Evolutionary conservation across 1,140 invertebrate genomes (phyloP), one percentile per base, ranked within the genome.

Genomic region (Magallana gigas): DNA sequence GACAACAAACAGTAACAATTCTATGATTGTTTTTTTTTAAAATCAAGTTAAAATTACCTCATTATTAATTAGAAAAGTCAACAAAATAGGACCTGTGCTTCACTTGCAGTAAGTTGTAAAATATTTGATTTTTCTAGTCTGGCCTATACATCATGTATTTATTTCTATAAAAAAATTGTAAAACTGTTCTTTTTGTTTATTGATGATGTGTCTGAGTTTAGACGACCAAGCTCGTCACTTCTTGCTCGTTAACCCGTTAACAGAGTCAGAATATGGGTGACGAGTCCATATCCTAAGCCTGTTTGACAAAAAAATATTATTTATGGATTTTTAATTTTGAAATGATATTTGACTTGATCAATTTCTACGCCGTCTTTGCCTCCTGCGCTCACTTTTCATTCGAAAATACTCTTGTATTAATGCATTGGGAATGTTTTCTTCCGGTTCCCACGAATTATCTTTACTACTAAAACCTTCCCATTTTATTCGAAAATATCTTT

Each of bases 371-470:
- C 57, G 16, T 59, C 58, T 84, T 59, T 84, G 83, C 18, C 83
- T 84, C 9, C 36, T 56, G 2, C 18, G 56, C 58, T 16, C 18
- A 36, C 56, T 59, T 59, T 64, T 85, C 16, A 36, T 18, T 48
- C 29, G 59, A 57, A 62, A 60, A 58, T 76, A 85, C 76, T 80
- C 64, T 62, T 85, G 58, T 36, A 60, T 11, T 29, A 85, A n/a
- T 8, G 60, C 84, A 62, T 64, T 58, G 5, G 84, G 84, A 29
- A 85, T 85, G 48, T 80, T 85, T 71, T 57, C 68, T 59, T 85
- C 64, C 18, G 84, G 84, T 76, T 85, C 84, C 84, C 84, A 85
- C 12, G 84, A 57, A 85, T 85, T 85, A n/a, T 85, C 48, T 58
- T 18, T 85, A 64, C 14, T 36, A 76, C 56, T 76, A 58, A 71